phyloP scores from a whole-genome alignment of 2,113 vertebrate genomes.

The Myocastor coypus region DNA sequence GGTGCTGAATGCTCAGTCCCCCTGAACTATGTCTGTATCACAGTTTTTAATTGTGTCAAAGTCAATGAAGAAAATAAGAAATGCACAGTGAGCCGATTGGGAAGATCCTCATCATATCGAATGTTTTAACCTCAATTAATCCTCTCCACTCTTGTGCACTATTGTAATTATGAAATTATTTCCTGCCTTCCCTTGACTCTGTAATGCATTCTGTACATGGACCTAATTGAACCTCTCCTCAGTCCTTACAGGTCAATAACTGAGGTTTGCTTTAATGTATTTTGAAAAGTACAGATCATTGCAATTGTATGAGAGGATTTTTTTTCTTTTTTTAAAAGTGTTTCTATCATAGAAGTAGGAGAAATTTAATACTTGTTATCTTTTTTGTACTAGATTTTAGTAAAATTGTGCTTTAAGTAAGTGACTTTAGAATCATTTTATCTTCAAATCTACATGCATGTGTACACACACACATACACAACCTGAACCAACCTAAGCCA shows the following conservation, averaged over 20 bases:
- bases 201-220: background rate
- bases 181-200: constrained; percentile 14
- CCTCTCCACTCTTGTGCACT: background rate
- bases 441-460: background rate
- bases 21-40: background rate
- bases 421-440: constrained; percentile 1
- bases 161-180: constrained; percentile 46
- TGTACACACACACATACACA: background rate
- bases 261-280: constrained; percentile 9
- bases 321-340: background rate
- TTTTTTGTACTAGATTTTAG: background rate
- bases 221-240: constrained; percentile 44
- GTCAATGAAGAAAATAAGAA: background rate
- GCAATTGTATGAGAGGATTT: background rate
- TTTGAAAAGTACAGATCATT: constrained; percentile 46
- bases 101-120: background rate
- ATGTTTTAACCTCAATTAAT: constrained; percentile 44
- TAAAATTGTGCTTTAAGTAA: background rate
- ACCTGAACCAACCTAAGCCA: background rate
- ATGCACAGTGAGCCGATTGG: background rate
- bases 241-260: constrained; percentile 36
- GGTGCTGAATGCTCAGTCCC: background rate
- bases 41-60: background rate
- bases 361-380: background rate
- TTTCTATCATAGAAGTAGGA: background rate